Evolutionary conservation across 2,113 vertebrate species (phyloP).

Genomic region (Tetraodon nigroviridis): DNA sequence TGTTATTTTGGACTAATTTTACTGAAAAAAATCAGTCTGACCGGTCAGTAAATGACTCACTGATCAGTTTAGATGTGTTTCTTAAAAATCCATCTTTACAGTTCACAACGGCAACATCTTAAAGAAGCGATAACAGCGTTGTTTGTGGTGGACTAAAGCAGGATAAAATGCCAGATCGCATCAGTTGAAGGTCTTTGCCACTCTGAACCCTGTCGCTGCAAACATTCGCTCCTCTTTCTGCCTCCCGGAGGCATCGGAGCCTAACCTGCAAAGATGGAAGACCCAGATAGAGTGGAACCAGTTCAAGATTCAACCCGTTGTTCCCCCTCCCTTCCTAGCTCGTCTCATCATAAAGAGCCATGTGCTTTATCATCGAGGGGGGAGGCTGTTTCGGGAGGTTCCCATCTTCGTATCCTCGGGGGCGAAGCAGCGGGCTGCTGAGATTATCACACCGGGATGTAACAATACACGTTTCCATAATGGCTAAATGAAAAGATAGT

Average conservation of each 20-base stretch:
- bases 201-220: not conserved
- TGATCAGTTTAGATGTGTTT: not conserved
- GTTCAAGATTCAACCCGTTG: conserved; percentile 34
- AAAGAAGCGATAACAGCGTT: not conserved
- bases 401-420: conserved; percentile 32
- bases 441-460: conserved; percentile 23
- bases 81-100: not conserved
- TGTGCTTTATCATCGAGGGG: conserved; percentile 26
- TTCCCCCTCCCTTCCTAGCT: conserved; percentile 41
- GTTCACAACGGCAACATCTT: not conserved
- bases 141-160: not conserved
- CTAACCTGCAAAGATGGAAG: not conserved
- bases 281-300: conserved; percentile 22
- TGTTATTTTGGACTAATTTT: not conserved
- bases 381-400: conserved; percentile 23
- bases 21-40: not conserved
- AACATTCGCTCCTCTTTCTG: conserved; percentile 9
- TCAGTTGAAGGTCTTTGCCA: not conserved
- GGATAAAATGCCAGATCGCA: not conserved
- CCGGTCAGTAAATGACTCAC: not conserved
- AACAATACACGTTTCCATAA: not conserved
- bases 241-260: not conserved
- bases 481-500: not conserved
- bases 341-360: conserved; percentile 39
- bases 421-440: conserved; percentile 5